Evolutionary conservation across 1,140 invertebrate genomes (phyloP).

Genomic region (Drosophila pandora): DNA sequence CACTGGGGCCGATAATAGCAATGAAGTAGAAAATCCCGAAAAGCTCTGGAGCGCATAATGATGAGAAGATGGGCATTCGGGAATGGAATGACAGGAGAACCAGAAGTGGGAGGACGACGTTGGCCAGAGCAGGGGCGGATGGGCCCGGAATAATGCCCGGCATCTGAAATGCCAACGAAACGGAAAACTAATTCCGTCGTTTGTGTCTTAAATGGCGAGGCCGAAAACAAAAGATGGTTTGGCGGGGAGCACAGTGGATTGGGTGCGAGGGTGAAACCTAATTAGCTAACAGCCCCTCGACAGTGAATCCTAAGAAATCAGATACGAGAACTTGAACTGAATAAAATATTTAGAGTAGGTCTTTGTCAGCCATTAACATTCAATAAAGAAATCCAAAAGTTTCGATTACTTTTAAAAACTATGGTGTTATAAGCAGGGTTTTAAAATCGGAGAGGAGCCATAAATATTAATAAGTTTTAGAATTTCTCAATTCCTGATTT

Average conservation of each 20-base stretch:
- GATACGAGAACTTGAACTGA: neutral
- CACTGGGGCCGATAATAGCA: slow-evolving; percentile 67
- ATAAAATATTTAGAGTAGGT: no score
- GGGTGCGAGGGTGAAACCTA: slow-evolving; percentile 9
- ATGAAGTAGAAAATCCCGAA: slow-evolving; percentile 79
- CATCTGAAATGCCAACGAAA: slow-evolving; percentile 73
- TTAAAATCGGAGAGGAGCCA: no score
- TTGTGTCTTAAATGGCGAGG: slow-evolving; percentile 67
- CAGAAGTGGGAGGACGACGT: neutral
- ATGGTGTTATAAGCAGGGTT: neutral
- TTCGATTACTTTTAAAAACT: no score
- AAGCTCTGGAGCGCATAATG: slow-evolving; percentile 68
- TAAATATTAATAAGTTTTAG: no score
- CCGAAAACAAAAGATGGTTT: slow-evolving; percentile 30
- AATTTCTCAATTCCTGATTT: neutral
- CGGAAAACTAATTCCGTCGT: slow-evolving; percentile 79
- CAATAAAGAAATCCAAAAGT: no score
- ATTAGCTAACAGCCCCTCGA: slow-evolving; percentile 27
- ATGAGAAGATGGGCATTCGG: slow-evolving; percentile 36
- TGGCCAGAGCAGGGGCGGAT: slow-evolving; percentile 32
- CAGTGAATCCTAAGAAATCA: neutral
- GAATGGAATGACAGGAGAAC: neutral
- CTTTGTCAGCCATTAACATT: no score
- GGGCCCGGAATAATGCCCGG: slow-evolving; percentile 61
- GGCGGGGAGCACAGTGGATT: slow-evolving; percentile 57